Conservation (phyloP, 2,888 invertebrate genomes). For the Brachylomia viminalis region DNA sequence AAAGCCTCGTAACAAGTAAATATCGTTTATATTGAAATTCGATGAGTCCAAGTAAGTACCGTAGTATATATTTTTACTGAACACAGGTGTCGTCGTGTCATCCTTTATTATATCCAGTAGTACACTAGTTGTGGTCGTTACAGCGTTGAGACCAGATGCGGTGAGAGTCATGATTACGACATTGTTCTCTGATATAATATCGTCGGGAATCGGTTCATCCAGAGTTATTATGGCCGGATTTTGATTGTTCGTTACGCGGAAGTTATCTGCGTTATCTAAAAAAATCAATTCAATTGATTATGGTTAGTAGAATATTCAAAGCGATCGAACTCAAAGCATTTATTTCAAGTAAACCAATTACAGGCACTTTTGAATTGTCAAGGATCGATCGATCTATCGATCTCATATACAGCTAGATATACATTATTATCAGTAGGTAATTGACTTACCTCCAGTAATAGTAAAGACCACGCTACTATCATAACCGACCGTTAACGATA, state of each 20-base stretch:
- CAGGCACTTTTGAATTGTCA: too few species aligned
- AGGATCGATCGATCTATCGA: too few species aligned
- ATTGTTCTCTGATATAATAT: constrained; percentile 75
- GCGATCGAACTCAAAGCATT: neutral
- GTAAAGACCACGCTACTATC: constrained; percentile 72
- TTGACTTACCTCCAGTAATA: constrained; percentile 78
- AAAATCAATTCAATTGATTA: constrained; percentile 31
- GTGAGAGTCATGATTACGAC: constrained; percentile 76
- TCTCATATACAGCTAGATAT: constrained; percentile 11
- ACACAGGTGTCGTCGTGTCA: constrained; percentile 78
- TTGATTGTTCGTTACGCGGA: constrained; percentile 65
- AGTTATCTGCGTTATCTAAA: constrained; percentile 76
- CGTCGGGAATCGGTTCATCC: constrained; percentile 71
- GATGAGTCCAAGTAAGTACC: constrained; percentile 70
- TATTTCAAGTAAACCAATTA: too few species aligned
- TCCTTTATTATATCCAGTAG: constrained; percentile 81
- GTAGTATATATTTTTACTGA: constrained; percentile 76
- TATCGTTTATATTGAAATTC: constrained; percentile 71
- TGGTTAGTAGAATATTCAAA: neutral
- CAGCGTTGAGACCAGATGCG: constrained; percentile 77
- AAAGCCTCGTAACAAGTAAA: constrained; percentile 79
- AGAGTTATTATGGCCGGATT: constrained; percentile 72
- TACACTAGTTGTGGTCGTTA: constrained; percentile 75
- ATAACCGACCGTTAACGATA: constrained; percentile 74
- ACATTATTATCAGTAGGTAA: neutral